A percentile compares a stretch with the other conserved stretches of the same genome.
Evolutionary conservation across 2,797 vertebrate species (phyloP).

Genomic region (Typhlichthys subterraneus): DNA sequence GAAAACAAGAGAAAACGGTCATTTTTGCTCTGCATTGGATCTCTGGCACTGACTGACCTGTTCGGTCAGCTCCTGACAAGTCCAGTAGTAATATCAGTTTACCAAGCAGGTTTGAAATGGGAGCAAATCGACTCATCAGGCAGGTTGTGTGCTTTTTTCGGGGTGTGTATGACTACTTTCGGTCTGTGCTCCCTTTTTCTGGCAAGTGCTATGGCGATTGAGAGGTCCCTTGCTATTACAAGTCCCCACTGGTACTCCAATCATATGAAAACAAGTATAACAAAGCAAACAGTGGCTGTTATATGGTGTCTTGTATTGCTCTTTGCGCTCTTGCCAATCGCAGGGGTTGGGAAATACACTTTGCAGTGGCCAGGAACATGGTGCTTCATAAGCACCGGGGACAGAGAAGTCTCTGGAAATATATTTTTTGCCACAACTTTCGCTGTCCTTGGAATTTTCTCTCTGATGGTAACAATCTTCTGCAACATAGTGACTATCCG

Average conservation of each 20-base stretch:
- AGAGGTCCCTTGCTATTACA: conserved; percentile 89
- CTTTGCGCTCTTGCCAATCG: conserved; percentile 88
- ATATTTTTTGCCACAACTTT: conserved; percentile 86
- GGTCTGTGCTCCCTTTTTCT: conserved; percentile 92
- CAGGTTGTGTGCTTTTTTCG: conserved; percentile 88
- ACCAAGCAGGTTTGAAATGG: conserved; percentile 83
- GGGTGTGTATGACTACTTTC: conserved; percentile 92
- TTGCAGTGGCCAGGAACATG: conserved; percentile 95
- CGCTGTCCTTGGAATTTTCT: conserved; percentile 84
- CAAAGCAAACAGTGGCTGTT: conserved; percentile 78
- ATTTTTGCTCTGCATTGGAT: conserved; percentile 93
- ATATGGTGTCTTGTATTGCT: conserved; percentile 82
- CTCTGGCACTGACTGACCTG: conserved; percentile 90
- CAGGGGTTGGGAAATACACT: conserved; percentile 86
- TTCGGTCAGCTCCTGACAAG: conserved; percentile 91
- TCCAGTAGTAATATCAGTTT: conserved; percentile 92
- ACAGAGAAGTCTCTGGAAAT: conserved; percentile 65
- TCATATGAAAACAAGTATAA: conserved; percentile 87
- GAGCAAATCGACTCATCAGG: conserved; percentile 82
- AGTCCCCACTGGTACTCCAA: conserved; percentile 93
- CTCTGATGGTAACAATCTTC: conserved; percentile 84
- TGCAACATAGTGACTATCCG: conserved; percentile 92
- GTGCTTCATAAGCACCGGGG: conserved; percentile 91
- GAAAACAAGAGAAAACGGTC: conserved; percentile 87
- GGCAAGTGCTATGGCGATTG: conserved; percentile 92